A percentile compares a stretch with the other conserved stretches of the same genome.
Conservation (phyloP, 2,797 vertebrate genomes). For the Scyliorhinus canicula region DNA sequence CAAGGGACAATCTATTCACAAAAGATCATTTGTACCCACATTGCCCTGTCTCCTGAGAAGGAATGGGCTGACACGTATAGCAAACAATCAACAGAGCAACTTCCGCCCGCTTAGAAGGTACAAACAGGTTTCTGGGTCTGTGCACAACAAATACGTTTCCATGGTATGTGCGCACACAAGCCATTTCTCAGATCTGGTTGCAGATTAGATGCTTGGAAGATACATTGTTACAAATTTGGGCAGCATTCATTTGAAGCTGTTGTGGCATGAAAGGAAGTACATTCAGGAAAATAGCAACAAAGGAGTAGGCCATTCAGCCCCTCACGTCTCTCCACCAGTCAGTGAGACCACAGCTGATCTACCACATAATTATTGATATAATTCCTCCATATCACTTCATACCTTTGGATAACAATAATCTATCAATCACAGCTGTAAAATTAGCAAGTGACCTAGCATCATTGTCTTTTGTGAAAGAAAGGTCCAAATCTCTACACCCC, state of each 20-base stretch:
- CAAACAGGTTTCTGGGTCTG: not conserved
- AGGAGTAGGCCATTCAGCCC: not conserved
- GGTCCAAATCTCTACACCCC: no score
- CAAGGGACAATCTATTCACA: not conserved
- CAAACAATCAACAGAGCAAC: not conserved
- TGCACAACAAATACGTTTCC: not conserved
- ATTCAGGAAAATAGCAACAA: not conserved
- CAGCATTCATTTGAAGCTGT: not conserved
- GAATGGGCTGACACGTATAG: not conserved
- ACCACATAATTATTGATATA: no score
- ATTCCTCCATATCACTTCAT: no score
- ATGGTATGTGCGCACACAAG: not conserved
- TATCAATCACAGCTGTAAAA: no score
- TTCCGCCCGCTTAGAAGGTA: not conserved
- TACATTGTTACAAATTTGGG: not conserved
- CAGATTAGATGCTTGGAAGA: not conserved
- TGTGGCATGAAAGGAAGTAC: not conserved
- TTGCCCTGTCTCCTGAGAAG: not conserved
- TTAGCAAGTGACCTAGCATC: no score
- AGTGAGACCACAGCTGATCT: no score
- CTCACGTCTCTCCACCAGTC: not conserved
- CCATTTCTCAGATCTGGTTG: not conserved
- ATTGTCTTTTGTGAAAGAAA: no score
- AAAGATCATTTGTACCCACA: not conserved
- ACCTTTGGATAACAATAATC: no score